phyloP scores from a whole-genome alignment of 2,113 vertebrate genomes.

The Pseudopodoces humilis region DNA sequence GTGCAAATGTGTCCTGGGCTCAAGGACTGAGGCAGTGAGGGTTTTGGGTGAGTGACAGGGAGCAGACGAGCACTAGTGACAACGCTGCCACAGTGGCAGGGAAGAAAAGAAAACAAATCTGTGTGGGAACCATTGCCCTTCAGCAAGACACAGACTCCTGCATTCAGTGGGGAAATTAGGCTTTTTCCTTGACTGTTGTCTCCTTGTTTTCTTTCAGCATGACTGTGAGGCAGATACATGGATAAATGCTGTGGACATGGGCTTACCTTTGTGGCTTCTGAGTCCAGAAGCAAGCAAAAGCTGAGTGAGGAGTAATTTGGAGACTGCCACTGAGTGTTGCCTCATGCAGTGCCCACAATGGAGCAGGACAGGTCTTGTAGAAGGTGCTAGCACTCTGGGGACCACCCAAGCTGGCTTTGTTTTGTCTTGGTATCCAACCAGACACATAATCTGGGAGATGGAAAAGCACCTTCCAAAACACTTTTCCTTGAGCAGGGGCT shows the following conservation, averaged over 20 bases:
- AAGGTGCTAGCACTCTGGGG: not conserved
- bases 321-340: not conserved
- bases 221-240: not conserved
- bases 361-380: not conserved
- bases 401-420: rapidly evolving
- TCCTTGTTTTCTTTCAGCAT: not conserved
- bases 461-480: not conserved
- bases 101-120: not conserved
- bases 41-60: not conserved
- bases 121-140: not conserved
- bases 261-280: not conserved
- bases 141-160: not conserved
- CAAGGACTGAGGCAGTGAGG: not conserved
- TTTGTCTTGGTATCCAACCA: not conserved
- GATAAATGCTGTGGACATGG: rapidly evolving
- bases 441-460: not conserved
- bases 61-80: not conserved
- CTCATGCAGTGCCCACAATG: not conserved
- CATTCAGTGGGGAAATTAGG: not conserved
- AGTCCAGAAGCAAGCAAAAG: not conserved
- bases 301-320: not conserved
- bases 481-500: not conserved
- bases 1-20: not conserved
- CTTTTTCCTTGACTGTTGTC: not conserved
- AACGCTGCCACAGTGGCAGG: rapidly evolving